Evolutionary conservation across 2,888 invertebrate genomes (phyloP).

Genomic region (Mesopsocus fuscifrons): DNA sequence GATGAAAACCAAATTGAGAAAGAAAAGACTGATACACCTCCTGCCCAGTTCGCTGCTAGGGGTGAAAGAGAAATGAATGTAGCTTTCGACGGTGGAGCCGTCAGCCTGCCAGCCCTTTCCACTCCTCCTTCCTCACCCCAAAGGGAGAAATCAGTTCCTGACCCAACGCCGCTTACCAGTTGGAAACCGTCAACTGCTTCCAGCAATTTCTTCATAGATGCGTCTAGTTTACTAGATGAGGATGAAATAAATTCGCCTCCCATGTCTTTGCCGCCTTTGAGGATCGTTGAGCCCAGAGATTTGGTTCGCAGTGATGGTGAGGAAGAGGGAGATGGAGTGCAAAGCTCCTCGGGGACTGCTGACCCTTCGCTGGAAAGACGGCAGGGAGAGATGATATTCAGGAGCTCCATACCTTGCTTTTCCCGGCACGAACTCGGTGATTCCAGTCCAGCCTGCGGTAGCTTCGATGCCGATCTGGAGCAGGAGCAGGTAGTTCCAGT

Average conservation of each 20-base stretch:
- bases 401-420: conserved; percentile 3
- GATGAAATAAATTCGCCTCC: conserved; percentile 26
- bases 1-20: neutral
- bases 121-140: conserved; percentile 5
- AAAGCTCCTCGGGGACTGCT: neutral
- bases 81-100: neutral
- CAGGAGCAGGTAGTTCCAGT: neutral
- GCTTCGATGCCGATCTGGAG: neutral
- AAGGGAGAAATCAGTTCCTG: conserved; percentile 3
- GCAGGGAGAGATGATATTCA: neutral
- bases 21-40: neutral
- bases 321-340: neutral
- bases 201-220: conserved; percentile 57
- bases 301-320: neutral
- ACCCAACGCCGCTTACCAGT: conserved; percentile 19
- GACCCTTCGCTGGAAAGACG: neutral
- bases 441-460: neutral
- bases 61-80: neutral
- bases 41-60: neutral
- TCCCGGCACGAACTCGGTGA: neutral
- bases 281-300: neutral
- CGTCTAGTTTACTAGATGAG: conserved; percentile 53
- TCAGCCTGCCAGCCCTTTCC: neutral
- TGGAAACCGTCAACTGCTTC: conserved; percentile 29
- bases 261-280: neutral